Base-by-base conservation (phyloP, 2,797 vertebrate genomes). In the Alca torda region DNA sequence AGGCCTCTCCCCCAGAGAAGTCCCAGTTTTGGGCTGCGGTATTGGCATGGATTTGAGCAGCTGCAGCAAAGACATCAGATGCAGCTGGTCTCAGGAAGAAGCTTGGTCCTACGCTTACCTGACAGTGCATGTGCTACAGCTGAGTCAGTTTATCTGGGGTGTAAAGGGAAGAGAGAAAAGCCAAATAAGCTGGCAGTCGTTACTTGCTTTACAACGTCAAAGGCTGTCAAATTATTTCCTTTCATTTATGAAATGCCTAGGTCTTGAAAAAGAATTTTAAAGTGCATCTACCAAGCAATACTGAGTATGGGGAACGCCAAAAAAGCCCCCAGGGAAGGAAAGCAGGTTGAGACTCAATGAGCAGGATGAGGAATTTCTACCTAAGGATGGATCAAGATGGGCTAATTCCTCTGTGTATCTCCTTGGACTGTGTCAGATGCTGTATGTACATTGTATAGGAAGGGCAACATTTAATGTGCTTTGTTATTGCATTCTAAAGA, bases 111-210 rank as follows among this genome's bases (percentile, higher is more conserved):
- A 12, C 2, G 8, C 37, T 64, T 61, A 43, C 64, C 81, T 74
- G 67, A 30, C 33, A 65, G 43, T 3, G 0, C 15, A 56, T 0
- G 13, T 46, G 67, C 56, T 70, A 33, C 0, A 0, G n/a, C 18
- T 51, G 20, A 48, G 12, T 73, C 89, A 20, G n/a, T 12, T 88
- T 73, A n/a, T 41, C 51, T 39, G 43, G 35, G n/a, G 7, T 28
- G 14, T 11, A 64, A 75, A 85, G n/a, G 54, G 45, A 81, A 86
- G 35, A 31, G 6, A 83, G 23, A 82, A 48, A 80, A 81, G 69
- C 46, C 43, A 90, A 59, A 70, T 5, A 41, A 69, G 20, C 65
- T 75, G 25, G 11, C 65, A 65, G n/a, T 50, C 35, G 6, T 35
- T 51, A 75, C 60, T 73, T 56, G 9, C 30, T 86, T 77, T 68